Evolutionary conservation across 35 echinoderm and acorn worm species (phyloP), one percentile per base, ranked within the genome.

Genomic region (Anneissia japonica): DNA sequence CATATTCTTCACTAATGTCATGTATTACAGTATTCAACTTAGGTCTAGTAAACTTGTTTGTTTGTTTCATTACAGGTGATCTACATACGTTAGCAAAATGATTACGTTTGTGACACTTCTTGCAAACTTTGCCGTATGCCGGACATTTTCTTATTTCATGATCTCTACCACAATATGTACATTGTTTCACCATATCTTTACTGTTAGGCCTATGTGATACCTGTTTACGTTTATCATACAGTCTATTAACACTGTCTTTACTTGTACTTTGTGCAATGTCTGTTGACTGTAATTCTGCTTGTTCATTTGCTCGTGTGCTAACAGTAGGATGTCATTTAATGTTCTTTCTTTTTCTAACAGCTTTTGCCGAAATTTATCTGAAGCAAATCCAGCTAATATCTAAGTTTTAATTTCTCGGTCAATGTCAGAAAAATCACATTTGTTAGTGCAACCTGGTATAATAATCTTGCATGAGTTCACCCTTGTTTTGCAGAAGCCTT

Each of bases 351-450:
- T 73, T 7, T 38, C 34, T 13, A 95, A 40, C 10, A 85, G 80
- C 9, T 46, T 45, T 51, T 89, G 38, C 41, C 85, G 76, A 17
- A 91, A 46, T 32, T 41, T 6, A 16, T 83, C 46, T 28, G 75
- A 84, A 45, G 0, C 0, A 72, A 89, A 95, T 16, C 82, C 75
- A 34, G 39, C 79, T 26, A 95, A 84, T 31, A 94, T 85, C 51
- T 94, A 84, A 14, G 72, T 94, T 0, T 74, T 73, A 1, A 95
- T 38, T 91, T 95, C 93, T 23, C 86, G 31, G 0, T 91, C 85
- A 11, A 81, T 21, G 46, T 91, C 85, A 40, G 31, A 14, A 46
- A 91, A 95, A 35, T 95, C 45, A 91, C 93, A 95, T 36, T 84
- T 91, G n/a, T n/a, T n/a, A n/a, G n/a, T n/a, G n/a, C n/a, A n/a